Base-by-base conservation (phyloP, 2,888 invertebrate genomes). In the Pachymerium ferrugineum region DNA sequence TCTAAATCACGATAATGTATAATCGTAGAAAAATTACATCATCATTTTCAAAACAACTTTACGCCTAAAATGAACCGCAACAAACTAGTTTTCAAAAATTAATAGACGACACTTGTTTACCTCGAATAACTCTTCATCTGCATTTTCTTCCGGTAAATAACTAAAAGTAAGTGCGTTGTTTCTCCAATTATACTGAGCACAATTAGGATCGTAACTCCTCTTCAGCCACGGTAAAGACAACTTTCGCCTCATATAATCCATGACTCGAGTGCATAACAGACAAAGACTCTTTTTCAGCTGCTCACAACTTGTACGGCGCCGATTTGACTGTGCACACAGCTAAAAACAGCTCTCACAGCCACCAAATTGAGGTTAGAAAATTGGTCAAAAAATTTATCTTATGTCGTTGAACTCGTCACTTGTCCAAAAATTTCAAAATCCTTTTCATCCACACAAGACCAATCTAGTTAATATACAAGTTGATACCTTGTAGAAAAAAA, bases 211-310 rank as follows among this genome's bases (percentile, higher is more conserved):
- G 30, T 29, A 69, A 31, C 14, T 19, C 14, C 16, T 33, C 33
- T 31, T 69, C 70, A 69, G 28, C 93, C 93, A 94, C 78, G 93
- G 93, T 81, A 93, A 85, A 74, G 93, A 93, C 79, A 93, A 93
- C 84, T 93, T 94, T 80, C 93, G 87, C 76, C 90, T 42, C 54
- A 72, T 54, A 54, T 54, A 72, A 31, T 72, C 72, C 72, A 72
- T 72, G 28, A 28, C 62, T 62, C 14, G 62, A 62, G 28, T 62
- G 62, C 28, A 62, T 10, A 1, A 62, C 10, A n/a, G 25, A 62
- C 62, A 62, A 62, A 62, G 62, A 62, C 25, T 62, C 62, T 62
- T 62, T 25, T 62, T 62, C 62, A 62, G 28, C 62, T 25, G 62
- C 62, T 62, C 62, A 28, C 28, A 14, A 54, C 54, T 25, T 62